phyloP scores from a whole-genome alignment of 2,797 vertebrate species.

The Garrulus glandarius region DNA sequence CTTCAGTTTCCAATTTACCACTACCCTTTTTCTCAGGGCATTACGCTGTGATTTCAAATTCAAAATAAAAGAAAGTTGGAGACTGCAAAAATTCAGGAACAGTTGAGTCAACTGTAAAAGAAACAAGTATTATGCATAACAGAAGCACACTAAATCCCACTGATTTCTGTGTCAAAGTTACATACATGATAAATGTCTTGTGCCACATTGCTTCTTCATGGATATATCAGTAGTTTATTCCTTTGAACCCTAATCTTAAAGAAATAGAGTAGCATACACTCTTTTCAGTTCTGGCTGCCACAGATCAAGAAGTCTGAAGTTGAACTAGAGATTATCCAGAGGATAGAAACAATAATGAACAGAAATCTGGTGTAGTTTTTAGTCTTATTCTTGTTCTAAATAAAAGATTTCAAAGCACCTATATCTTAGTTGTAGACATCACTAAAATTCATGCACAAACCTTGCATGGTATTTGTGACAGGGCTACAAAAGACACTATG shows the following conservation, averaged over 20 bases:
- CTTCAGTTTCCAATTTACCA: not conserved
- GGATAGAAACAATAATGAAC: not conserved
- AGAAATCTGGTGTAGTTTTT: not conserved
- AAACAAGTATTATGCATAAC: not conserved
- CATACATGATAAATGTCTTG: not conserved
- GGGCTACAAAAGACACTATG: not conserved
- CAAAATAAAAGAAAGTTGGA: not conserved
- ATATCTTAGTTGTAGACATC: not conserved
- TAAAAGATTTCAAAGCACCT: not conserved
- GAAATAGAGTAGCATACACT: not conserved
- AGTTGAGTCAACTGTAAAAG: not conserved
- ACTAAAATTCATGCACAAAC: not conserved
- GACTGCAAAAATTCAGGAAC: not conserved
- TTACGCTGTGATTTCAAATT: not conserved
- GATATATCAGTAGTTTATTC: not conserved
- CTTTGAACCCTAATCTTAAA: not conserved
- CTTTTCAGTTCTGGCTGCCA: not conserved
- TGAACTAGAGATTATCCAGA: not conserved
- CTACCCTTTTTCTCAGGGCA: not conserved
- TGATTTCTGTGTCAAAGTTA: not conserved
- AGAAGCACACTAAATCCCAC: not conserved
- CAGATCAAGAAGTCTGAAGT: not conserved
- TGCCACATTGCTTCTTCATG: not conserved
- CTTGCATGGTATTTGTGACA: not conserved
- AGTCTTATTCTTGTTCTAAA: not conserved